Percentiles rank a stretch among this genome's conserved stretches.
Conservation (phyloP, 1,140 invertebrate genomes). For the Ditylenchus dipsaci region DNA sequence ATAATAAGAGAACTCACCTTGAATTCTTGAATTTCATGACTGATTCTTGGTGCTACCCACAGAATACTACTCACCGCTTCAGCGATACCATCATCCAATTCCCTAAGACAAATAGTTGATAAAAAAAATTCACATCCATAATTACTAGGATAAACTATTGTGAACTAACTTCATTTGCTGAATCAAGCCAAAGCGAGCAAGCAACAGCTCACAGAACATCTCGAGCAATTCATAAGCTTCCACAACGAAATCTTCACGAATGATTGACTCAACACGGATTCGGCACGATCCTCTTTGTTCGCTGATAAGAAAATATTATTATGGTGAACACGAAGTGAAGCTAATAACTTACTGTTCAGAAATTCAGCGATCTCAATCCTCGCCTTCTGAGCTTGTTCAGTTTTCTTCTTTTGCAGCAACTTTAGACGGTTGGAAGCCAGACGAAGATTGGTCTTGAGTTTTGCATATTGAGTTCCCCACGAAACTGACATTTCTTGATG, state of each 20-base stretch:
- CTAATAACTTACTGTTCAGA: constrained; percentile 63
- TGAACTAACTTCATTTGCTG: constrained; percentile 84
- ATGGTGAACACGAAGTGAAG: not conserved
- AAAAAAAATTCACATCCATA: not conserved
- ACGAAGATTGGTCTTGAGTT: constrained; percentile 90
- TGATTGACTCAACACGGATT: constrained; percentile 95
- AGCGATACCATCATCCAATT: constrained; percentile 84
- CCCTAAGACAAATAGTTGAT: constrained; percentile 62
- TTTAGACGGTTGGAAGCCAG: constrained; percentile 87
- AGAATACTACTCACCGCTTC: constrained; percentile 92
- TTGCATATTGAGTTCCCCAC: constrained; percentile 69
- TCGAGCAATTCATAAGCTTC: constrained; percentile 98
- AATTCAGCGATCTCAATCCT: constrained; percentile 96
- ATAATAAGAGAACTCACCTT: constrained; percentile 35
- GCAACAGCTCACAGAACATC: constrained; percentile 94
- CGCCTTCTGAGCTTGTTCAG: constrained; percentile 87
- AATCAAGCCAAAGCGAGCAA: constrained; percentile 91
- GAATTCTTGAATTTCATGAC: constrained; percentile 59
- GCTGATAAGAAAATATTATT: constrained; percentile 54
- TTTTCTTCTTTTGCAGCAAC: constrained; percentile 94
- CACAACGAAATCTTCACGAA: constrained; percentile 95
- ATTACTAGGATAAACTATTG: not conserved
- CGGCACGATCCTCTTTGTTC: constrained; percentile 83
- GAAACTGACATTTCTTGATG: constrained; percentile 51
- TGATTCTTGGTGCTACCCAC: constrained; percentile 83